These are phyloP conservation scores for Scolopax mira DNA, from an alignment of 2,113 vertebrate genomes.

Conservation along the genomic window DNA sequence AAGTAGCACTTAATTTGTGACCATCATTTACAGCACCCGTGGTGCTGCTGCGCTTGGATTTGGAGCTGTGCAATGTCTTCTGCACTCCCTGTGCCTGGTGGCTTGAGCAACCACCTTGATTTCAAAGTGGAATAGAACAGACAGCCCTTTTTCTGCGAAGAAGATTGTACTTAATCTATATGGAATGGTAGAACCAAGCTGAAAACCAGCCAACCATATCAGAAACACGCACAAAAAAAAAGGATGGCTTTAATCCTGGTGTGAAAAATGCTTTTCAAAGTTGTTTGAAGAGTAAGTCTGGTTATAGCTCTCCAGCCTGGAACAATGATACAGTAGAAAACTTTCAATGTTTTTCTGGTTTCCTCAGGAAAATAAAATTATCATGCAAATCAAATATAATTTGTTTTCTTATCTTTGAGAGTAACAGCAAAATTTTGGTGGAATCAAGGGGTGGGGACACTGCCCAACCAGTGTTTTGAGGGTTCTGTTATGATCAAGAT, in stretches of 20 bases:
- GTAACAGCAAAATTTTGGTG: constrained; percentile 27
- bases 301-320: constrained; percentile 36
- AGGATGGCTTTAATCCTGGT: neutral
- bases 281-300: constrained; percentile 19
- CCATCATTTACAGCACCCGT: neutral
- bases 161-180: neutral
- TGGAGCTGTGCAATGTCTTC: neutral
- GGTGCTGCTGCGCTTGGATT: neutral
- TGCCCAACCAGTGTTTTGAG: constrained; percentile 2
- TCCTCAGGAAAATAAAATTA: constrained; percentile 53
- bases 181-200: neutral
- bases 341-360: constrained; percentile 21
- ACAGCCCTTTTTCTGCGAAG: neutral
- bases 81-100: neutral
- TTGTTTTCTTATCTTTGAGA: constrained; percentile 36
- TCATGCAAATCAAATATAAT: constrained; percentile 22
- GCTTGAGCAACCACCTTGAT: neutral
- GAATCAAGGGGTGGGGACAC: neutral
- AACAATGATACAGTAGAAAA: constrained; percentile 23
- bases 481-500: neutral
- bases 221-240: neutral
- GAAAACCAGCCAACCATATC: rapidly evolving
- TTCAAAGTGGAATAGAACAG: neutral
- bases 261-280: neutral
- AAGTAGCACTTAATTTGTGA: neutral